Conservation (phyloP, 2,797 vertebrate genomes). For the Hippopotamyrus pictus region DNA sequence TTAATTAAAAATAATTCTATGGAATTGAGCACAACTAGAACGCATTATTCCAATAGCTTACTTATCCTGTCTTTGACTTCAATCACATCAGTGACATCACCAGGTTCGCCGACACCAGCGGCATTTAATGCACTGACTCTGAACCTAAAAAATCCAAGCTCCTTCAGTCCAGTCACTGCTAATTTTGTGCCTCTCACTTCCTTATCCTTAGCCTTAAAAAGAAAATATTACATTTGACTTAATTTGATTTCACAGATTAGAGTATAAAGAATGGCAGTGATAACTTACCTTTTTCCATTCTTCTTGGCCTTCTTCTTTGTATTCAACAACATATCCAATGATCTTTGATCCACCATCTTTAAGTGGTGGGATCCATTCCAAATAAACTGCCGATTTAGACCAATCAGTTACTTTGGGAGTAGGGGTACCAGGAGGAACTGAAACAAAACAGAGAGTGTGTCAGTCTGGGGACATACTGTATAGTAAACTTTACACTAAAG, state of each 20-base stretch:
- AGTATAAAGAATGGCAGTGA: neutral
- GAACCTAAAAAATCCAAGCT: conserved; percentile 83
- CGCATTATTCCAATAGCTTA: conserved; percentile 51
- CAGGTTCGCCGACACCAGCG: conserved; percentile 87
- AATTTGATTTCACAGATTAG: neutral
- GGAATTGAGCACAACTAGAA: neutral
- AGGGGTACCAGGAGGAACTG: conserved; percentile 88
- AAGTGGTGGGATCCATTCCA: conserved; percentile 86
- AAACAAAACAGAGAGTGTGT: conserved; percentile 32
- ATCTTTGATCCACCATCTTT: conserved; percentile 95
- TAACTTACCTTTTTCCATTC: conserved; percentile 85
- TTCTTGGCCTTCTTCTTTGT: conserved; percentile 92
- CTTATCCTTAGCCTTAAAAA: conserved; percentile 82
- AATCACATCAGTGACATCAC: conserved; percentile 81
- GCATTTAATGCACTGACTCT: conserved; percentile 88
- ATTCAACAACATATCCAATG: conserved; percentile 88
- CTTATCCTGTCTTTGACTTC: conserved; percentile 94
- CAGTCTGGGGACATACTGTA: neutral
- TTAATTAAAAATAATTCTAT: neutral
- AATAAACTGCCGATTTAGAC: conserved; percentile 85
- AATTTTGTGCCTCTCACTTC: conserved; percentile 89
- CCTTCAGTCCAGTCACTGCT: conserved; percentile 83
- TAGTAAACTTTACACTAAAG: neutral
- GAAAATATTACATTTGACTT: neutral
- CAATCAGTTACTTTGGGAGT: conserved; percentile 88